These are phyloP conservation scores for Hycleus cichorii DNA, from an alignment of 1,140 invertebrate species.

Conservation along the genomic window DNA sequence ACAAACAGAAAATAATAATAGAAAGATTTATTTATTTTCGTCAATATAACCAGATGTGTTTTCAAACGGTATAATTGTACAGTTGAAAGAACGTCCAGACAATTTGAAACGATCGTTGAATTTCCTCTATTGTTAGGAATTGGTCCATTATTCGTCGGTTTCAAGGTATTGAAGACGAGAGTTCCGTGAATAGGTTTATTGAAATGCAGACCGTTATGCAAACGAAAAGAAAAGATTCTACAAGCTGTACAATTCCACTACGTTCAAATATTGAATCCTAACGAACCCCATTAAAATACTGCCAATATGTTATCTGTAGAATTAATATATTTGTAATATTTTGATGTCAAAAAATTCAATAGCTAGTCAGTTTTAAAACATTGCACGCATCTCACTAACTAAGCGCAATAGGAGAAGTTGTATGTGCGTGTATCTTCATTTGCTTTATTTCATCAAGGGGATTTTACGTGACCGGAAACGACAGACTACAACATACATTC, in stretches of 20 bases:
- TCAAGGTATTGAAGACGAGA: constrained; percentile 6
- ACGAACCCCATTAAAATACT: too few species aligned
- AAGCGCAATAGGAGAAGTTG: not conserved
- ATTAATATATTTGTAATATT: too few species aligned
- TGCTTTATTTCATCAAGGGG: constrained; percentile 6
- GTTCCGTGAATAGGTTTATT: constrained; percentile 11
- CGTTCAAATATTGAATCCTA: constrained; percentile 2
- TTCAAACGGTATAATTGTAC: too few species aligned
- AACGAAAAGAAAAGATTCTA: constrained; percentile 2
- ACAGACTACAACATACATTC: constrained; percentile 2
- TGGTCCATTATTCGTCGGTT: constrained; percentile 13
- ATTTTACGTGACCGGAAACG: constrained; percentile 12
- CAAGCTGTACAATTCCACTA: not conserved
- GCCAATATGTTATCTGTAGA: too few species aligned
- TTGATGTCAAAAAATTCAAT: not conserved
- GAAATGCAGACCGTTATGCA: constrained; percentile 8
- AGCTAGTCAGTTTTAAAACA: not conserved
- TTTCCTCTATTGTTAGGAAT: constrained; percentile 10
- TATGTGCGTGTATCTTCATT: constrained; percentile 6
- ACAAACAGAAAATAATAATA: too few species aligned
- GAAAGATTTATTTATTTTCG: too few species aligned
- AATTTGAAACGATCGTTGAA: constrained; percentile 5
- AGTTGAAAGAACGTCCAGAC: not conserved
- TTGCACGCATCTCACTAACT: not conserved
- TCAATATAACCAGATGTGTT: too few species aligned